phyloP scores from a whole-genome alignment of 2,888 invertebrate genomes.

The Epicampocera succincta region DNA sequence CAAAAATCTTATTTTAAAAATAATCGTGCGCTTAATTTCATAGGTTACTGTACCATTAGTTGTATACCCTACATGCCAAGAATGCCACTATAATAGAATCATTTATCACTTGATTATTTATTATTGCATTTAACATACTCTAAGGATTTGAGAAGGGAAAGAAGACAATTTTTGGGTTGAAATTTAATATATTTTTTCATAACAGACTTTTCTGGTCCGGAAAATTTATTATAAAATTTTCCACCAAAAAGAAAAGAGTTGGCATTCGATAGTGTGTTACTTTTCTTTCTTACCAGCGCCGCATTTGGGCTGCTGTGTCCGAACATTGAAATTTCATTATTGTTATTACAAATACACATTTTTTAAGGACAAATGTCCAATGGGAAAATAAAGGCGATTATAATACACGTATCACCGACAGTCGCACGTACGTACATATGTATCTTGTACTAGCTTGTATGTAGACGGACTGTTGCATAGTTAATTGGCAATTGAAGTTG shows the following conservation, averaged over 20 bases:
- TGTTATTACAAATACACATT: slow-evolving; percentile 23
- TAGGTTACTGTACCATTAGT: background rate
- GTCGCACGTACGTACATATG: background rate
- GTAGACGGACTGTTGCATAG: slow-evolving; percentile 3
- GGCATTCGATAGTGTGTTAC: background rate
- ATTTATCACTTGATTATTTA: slow-evolving; percentile 69
- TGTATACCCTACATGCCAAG: slow-evolving; percentile 42
- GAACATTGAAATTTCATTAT: slow-evolving; percentile 54
- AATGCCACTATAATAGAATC: slow-evolving; percentile 66
- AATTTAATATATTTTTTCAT: slow-evolving; percentile 34
- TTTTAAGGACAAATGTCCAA: slow-evolving; percentile 61
- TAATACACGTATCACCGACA: slow-evolving; percentile 8
- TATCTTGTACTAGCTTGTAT: background rate
- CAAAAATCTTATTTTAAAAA: too few species aligned
- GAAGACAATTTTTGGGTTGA: slow-evolving; percentile 22
- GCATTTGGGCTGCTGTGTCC: background rate
- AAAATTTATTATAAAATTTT: background rate
- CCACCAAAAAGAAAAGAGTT: slow-evolving; percentile 7
- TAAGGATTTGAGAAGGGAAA: slow-evolving; percentile 4
- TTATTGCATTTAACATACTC: slow-evolving; percentile 39
- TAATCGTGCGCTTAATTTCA: background rate
- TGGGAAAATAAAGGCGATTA: slow-evolving; percentile 61
- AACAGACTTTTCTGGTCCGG: slow-evolving; percentile 24
- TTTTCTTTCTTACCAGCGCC: background rate
- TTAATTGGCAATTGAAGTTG: slow-evolving; percentile 60